Conservation (phyloP, 1,140 invertebrate genomes). For the Orius laevigatus region DNA sequence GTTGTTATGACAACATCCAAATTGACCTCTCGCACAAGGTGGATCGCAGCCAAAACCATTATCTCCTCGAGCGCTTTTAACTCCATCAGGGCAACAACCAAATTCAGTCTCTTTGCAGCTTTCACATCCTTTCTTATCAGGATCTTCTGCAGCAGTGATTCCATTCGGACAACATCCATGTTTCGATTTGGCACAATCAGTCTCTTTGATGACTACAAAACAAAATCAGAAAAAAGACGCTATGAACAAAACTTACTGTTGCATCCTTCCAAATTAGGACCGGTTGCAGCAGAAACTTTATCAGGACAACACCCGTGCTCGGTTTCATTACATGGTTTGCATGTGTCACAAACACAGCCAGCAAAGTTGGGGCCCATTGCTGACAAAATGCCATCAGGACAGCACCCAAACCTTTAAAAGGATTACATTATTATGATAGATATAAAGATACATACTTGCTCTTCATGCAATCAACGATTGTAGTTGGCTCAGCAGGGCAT, state of each 20-base stretch:
- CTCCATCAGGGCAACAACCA: slow-evolving; percentile 45
- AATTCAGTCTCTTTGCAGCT: slow-evolving; percentile 31
- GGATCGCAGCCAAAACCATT: slow-evolving; percentile 59
- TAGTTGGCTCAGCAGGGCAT: slow-evolving; percentile 41
- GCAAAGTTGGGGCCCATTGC: slow-evolving; percentile 39
- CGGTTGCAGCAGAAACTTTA: slow-evolving; percentile 61
- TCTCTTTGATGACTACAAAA: slow-evolving; percentile 5
- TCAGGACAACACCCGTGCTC: slow-evolving; percentile 79
- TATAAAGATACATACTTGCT: slow-evolving; percentile 34
- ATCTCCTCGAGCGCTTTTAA: slow-evolving; percentile 22
- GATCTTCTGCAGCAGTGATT: slow-evolving; percentile 37
- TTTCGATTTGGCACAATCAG: slow-evolving; percentile 40
- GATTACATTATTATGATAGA: neutral
- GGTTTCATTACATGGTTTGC: slow-evolving; percentile 54
- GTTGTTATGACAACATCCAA: slow-evolving; percentile 79
- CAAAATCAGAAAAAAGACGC: neutral
- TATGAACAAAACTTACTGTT: slow-evolving; percentile 27
- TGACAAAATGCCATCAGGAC: slow-evolving; percentile 42
- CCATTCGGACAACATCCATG: slow-evolving; percentile 53
- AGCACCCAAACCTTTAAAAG: slow-evolving; percentile 40
- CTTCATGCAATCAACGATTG: slow-evolving; percentile 40
- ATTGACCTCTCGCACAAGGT: slow-evolving; percentile 50
- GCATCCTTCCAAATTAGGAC: slow-evolving; percentile 56
- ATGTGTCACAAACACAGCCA: slow-evolving; percentile 33
- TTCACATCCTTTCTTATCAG: slow-evolving; percentile 42